Evolutionary conservation across 2,113 vertebrate genomes (phyloP), one percentile per base, ranked within the genome.

Genomic region (Neolamprologus falcicula): DNA sequence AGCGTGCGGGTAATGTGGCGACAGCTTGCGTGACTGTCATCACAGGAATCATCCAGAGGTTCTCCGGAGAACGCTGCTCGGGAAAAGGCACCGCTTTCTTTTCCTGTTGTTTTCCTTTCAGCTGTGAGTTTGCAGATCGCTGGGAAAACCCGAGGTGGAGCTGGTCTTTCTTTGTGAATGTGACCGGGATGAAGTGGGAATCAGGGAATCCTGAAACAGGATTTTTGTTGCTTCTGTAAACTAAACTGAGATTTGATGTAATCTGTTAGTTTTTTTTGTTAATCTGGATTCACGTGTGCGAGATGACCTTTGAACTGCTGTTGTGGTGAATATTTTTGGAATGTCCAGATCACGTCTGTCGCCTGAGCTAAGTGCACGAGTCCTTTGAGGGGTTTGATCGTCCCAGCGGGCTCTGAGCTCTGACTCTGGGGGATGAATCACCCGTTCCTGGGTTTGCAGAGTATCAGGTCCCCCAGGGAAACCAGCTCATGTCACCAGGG

Each of bases 271-370:
- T 71, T 71, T 21, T 21, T 31, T 61, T 31, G 5, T 42, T 71
- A 71, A 3, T 71, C 66, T 71, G 66, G 66, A 24, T 71, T 42
- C 37, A 16, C 0, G 1, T 6, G 5, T 24, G n/a, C 37, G 8
- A 6, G 37, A 42, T 71, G 35, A 71, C 63, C 35, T 71, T 71
- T 71, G 66, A 40, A 42, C 66, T 37, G 31, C 33, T 66, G 1
- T 1, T 40, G 7, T 40, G 7, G 19, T 68, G 10, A 21, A 68
- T 0, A 11, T 13, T 37, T 66, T 37, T 5, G 6, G 31, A n/a
- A n/a, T 21, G 59, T 63, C 16, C 31, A 12, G 61, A 2, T 40
- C 33, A 21, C 11, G 7, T 68, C 10, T 68, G 33, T 68, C 19
- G 2, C 33, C 10, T 37, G 10, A 68, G 61, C 17, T 17, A 0